These are phyloP conservation scores for Xerus inauris DNA, from an alignment of 2,113 vertebrate species.

Conservation along the genomic window DNA sequence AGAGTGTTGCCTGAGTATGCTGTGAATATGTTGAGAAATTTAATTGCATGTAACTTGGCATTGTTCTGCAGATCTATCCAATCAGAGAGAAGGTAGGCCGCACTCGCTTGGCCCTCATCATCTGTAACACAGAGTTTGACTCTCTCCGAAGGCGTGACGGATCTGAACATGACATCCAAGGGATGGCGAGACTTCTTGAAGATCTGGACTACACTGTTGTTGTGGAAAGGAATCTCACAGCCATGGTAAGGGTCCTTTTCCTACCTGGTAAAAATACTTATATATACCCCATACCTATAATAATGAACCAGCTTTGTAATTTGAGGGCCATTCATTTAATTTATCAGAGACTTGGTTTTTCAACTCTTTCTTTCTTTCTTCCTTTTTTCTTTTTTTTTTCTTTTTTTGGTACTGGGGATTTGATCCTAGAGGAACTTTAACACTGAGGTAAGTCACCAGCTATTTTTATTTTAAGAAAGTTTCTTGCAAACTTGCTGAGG, in stretches of 20 bases:
- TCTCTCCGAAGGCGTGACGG: background rate
- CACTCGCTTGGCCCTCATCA: background rate
- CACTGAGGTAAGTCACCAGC: too few relatives aligned
- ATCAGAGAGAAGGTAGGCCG: background rate
- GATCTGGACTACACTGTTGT: background rate
- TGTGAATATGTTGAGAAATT: background rate
- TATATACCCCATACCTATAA: background rate
- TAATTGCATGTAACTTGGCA: background rate
- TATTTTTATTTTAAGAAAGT: too few relatives aligned
- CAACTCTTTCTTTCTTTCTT: background rate
- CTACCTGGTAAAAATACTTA: too few relatives aligned
- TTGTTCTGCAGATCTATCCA: constrained; percentile 30
- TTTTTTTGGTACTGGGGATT: too few relatives aligned
- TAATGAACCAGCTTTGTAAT: background rate
- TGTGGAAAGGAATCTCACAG: background rate
- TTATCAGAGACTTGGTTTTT: background rate
- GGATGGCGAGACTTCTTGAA: background rate
- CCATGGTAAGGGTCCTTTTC: background rate
- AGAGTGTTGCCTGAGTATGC: background rate
- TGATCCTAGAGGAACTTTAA: too few relatives aligned
- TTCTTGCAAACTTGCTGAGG: too few relatives aligned
- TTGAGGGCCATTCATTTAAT: background rate
- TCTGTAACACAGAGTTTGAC: background rate
- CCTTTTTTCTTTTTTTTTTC: too few relatives aligned
- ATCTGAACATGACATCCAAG: background rate